Evolutionary conservation across 2,113 vertebrate genomes (phyloP).

Genomic region (Morone chrysops): DNA sequence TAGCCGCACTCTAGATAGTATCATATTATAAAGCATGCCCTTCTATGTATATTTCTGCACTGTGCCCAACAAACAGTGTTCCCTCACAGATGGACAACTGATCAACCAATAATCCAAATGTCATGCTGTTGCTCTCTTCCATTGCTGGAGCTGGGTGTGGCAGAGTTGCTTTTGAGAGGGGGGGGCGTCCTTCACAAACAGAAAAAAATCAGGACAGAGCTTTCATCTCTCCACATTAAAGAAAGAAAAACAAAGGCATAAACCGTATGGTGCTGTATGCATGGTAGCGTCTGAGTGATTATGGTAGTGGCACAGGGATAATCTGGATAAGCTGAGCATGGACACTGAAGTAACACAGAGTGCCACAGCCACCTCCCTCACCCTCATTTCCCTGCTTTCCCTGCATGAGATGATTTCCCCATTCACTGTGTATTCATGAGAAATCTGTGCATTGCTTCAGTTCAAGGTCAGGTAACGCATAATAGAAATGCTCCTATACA

Average conservation of each 20-base stretch:
- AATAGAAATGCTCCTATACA: background rate
- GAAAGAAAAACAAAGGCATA: conserved; percentile 48
- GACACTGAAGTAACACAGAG: conserved; percentile 38
- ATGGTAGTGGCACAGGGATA: conserved; percentile 61
- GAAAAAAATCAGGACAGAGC: conserved; percentile 16
- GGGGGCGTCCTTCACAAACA: background rate
- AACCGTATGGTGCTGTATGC: conserved; percentile 43
- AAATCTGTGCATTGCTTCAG: background rate
- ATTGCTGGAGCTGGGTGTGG: background rate
- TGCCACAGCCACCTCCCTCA: conserved; percentile 7
- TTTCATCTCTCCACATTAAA: conserved; percentile 35
- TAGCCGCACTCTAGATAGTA: background rate
- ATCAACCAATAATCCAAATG: conserved; percentile 8
- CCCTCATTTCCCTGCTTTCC: conserved; percentile 5
- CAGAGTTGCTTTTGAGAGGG: background rate
- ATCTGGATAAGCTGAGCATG: conserved; percentile 69
- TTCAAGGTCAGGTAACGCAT: background rate
- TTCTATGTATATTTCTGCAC: background rate
- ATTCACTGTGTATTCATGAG: background rate
- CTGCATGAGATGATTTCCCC: conserved; percentile 18
- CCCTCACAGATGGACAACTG: background rate
- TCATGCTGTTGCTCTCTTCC: background rate
- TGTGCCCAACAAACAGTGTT: background rate
- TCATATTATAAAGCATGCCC: background rate
- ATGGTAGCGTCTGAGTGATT: conserved; percentile 56